Base-by-base conservation (phyloP, 2,888 invertebrate species). In the Masnerella sp. region DNA sequence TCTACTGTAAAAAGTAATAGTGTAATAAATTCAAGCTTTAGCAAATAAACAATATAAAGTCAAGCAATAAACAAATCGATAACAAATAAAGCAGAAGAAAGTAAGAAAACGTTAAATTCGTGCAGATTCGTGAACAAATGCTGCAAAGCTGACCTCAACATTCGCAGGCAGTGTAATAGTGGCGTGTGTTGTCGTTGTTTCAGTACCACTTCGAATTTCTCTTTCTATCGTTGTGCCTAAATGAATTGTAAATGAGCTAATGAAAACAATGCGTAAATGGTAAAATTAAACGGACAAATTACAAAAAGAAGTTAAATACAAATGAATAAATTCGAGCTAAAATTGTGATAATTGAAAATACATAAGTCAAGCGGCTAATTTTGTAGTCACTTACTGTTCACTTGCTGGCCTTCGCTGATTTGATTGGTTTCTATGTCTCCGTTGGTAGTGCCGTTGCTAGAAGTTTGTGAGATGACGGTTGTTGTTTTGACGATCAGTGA, bases 181-280 rank as follows among this genome's bases (percentile, higher is more conserved):
- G 76, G 87, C 87, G 71, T 85, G 87, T 80, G 87, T 87, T 65
- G 85, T 86, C 72, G 87, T 87, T 76, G 86, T 87, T 82, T 87
- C 87, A 22, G 84, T 85, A 77, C 87, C 87, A 78, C 85, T 87
- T 78, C 80, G 72, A 78, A 86, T 85, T 79, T 87, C 87, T 82
- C 85, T 83, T 78, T 87, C 87, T 84, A 87, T 83, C 49, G 83
- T 86, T 70, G 86, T 87, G 83, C 86, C 87, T 87, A 82, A 78
- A 79, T 74, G 78, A 81, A 82, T 70, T 69, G 65, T 73, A 77
- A 67, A 74, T 68, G 71, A 77, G 69, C 51, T 61, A 74, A 68
- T 78, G 52, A 72, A 77, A 77, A 38, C 1, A 9, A 40, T 52
- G 52, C 34, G n/a, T n/a, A n/a, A n/a, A n/a, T n/a, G n/a, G n/a